Conservation (phyloP, 2,797 vertebrate genomes). For the Loris lydekkerianus region DNA sequence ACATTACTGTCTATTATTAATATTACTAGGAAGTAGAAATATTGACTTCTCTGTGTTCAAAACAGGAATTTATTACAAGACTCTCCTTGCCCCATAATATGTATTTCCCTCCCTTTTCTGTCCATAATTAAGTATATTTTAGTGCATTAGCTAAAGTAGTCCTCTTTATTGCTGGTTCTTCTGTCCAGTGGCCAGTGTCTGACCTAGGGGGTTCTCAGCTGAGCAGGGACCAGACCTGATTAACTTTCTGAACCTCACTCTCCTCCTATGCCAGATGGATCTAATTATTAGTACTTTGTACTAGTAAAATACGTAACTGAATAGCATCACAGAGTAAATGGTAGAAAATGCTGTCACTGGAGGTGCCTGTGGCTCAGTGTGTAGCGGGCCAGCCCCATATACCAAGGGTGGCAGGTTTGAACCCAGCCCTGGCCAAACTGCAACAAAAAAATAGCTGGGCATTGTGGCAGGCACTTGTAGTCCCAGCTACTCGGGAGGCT, state of each 20-base stretch:
- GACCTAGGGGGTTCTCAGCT: not conserved
- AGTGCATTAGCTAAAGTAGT: not conserved
- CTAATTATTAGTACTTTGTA: not conserved
- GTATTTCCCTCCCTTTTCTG: not conserved
- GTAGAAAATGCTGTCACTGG: not conserved
- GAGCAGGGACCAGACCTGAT: not conserved
- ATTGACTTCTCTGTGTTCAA: not conserved
- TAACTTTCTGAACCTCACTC: not conserved
- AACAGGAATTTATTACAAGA: not conserved
- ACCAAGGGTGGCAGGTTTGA: no score
- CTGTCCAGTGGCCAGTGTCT: not conserved
- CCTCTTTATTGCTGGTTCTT: not conserved
- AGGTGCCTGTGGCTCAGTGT: no score
- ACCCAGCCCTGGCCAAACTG: no score
- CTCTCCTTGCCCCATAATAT: not conserved
- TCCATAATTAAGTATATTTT: not conserved
- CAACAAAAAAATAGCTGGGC: no score
- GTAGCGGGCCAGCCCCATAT: no score
- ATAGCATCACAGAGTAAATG: not conserved
- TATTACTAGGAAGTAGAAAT: not conserved
- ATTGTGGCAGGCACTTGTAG: no score
- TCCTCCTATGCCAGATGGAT: not conserved
- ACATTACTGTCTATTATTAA: not conserved
- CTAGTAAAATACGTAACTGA: not conserved
- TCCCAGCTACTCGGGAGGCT: no score